phyloP scores from a whole-genome alignment of 2,888 invertebrate species.

The Halictus ligatus region DNA sequence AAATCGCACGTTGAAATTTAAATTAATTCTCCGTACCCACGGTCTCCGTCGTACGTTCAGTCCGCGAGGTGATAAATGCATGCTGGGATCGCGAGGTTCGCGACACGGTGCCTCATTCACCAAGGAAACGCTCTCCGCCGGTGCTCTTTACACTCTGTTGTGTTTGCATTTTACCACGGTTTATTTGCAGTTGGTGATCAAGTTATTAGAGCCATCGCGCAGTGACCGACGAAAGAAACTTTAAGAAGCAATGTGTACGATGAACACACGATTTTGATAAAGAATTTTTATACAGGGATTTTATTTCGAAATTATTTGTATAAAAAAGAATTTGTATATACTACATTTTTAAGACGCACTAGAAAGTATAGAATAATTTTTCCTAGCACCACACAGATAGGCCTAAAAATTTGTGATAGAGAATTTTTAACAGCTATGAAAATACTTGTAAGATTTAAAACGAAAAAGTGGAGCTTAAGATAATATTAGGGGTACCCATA shows the following conservation, averaged over 20 bases:
- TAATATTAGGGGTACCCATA: no score
- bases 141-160: background rate
- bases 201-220: background rate
- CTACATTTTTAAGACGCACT: no score
- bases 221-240: background rate
- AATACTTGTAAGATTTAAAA: no score
- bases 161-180: background rate
- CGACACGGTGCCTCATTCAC: slow-evolving; percentile 1
- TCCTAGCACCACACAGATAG: no score
- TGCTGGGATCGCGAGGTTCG: background rate
- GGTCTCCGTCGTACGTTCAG: slow-evolving; percentile 17
- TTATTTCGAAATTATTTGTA: no score
- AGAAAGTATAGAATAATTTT: no score
- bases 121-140: background rate
- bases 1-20: slow-evolving; percentile 27
- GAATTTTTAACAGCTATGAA: no score
- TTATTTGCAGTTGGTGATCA: background rate
- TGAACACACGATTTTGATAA: no score
- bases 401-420: no score
- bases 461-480: no score
- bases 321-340: no score
- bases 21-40: slow-evolving; percentile 28
- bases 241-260: background rate
- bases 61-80: slow-evolving; percentile 22
- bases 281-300: no score